Evolutionary conservation across 2,888 invertebrate species (phyloP), one percentile per base, ranked within the genome.

Genomic region (Pegoplata infirma): DNA sequence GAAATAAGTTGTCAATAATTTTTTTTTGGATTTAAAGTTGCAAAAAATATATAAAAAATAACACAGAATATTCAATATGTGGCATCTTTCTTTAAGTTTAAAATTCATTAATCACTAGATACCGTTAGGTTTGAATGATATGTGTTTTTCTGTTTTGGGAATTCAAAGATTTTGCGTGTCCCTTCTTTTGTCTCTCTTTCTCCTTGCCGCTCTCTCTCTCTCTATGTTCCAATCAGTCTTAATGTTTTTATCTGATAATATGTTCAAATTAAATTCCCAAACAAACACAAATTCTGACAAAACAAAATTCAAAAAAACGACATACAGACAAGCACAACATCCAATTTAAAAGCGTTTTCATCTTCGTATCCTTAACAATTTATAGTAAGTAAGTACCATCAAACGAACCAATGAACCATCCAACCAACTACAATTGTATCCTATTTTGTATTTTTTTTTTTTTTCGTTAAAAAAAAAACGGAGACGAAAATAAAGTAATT

Each of bases 401-500:
- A 19, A 28, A 28, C 3, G 17, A 25, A 53, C 51, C 46, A 28
- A 28, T 1, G 17, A 25, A 53, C 51, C 46, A 12, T 8, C 14
- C 3, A 19, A 10, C 17, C 49, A 17, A 21, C 10, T 19, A 51
- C 51, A 23, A 14, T 51, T 19, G n/a, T 25, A n/a, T 36, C 51
- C 64, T 64, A 68, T 64, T 51, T 53, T 23, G n/a, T n/a, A n/a
- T n/a, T 59, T 49, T 56, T 68, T 49, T 63, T 17, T 12, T 12
- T 10, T 17, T 12, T 10, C 10, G n/a, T n/a, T n/a, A 40, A n/a
- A n/a, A 10, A 40, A n/a, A 10, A 40, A n/a, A 40, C 75, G 59
- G 55, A 72, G 56, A 80, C 53, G 56, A 67, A 76, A 80, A 76
- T 73, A 73, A 76, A 73, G 68, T 80, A 73, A 80, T 80, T 80